Conservation (phyloP, 2,888 invertebrate species). For the Nephrotoma appendiculata region DNA sequence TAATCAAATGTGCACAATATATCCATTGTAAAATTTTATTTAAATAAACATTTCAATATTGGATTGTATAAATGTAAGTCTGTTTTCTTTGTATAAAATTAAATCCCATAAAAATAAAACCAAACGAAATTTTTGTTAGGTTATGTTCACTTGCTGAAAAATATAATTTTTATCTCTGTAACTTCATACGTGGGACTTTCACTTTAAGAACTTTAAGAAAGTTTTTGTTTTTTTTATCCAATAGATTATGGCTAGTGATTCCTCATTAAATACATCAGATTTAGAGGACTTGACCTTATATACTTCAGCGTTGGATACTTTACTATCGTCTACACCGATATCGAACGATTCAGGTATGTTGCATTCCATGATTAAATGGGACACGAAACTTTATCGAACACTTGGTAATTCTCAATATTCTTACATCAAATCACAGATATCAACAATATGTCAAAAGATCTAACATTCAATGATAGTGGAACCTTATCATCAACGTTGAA, state of each 20-base stretch:
- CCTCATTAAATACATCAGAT: slow-evolving; percentile 2
- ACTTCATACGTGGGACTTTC: not conserved
- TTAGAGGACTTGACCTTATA: slow-evolving; percentile 20
- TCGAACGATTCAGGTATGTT: slow-evolving; percentile 12
- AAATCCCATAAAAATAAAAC: not conserved
- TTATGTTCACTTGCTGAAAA: not conserved
- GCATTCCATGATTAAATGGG: not conserved
- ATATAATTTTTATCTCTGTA: not conserved
- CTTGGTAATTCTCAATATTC: not conserved
- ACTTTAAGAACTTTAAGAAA: not conserved
- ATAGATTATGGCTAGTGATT: not conserved
- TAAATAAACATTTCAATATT: not conserved
- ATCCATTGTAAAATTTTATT: not conserved
- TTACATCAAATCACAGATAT: not conserved
- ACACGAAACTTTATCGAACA: not conserved
- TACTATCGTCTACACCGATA: slow-evolving; percentile 22
- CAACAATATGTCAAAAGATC: not conserved
- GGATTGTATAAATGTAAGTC: not conserved
- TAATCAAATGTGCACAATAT: not conserved
- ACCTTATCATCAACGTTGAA: not conserved
- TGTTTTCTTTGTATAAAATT: not conserved
- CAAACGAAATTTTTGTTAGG: not conserved
- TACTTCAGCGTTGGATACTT: slow-evolving; percentile 26
- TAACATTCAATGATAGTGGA: not conserved
- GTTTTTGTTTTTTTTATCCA: not conserved